Base-by-base conservation (phyloP, 2,888 invertebrate species). In the Elaeidobius kamerunicus region DNA sequence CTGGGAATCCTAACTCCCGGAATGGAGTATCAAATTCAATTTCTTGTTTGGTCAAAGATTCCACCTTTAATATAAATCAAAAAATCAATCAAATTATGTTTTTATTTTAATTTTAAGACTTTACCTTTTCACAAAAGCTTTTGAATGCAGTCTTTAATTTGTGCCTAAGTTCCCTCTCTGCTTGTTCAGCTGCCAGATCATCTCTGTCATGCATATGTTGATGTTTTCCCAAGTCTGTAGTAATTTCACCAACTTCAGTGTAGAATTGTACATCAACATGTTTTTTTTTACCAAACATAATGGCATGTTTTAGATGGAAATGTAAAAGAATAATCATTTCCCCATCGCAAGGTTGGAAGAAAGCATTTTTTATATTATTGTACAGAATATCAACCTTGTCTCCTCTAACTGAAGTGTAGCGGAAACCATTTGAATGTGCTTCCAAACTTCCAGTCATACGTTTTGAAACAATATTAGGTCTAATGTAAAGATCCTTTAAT, bases 131-230 rank as follows among this genome's bases (percentile, higher is more conserved):
- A 71, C 95, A 96, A 77, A 99, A 99, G 70, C 91, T 91, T 73
- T 94, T 96, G 76, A 99, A 99, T 9, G 98, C 97, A 1, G 92
- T 88, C 74, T 98, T 99, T 48, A 99, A 78, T 69, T 96, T 97
- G 71, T 97, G 93, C 20, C 99, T 78, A 60, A 99, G 78, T 68
- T 99, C 99, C 43, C 98, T 78, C 75, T 99, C 99, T 47, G 96
- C 92, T 77, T 99, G 99, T 75, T 99, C 99, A 4, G 98, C 96
- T 1, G 97, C 95, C 54, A 99, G 78, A 77, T 99, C 99, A 73
- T 99, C 99, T 35, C 98, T 81, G 75, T 99, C 99, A 72, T 99
- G 98, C 97, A 99, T 98, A 73, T 99, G 97, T 71, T 99, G 98
- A 73, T 98, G 97, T 73, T 99, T 99, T 36, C 98, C 98, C 65